Conservation (phyloP, 2,113 vertebrate genomes). For the Galbula dea region DNA sequence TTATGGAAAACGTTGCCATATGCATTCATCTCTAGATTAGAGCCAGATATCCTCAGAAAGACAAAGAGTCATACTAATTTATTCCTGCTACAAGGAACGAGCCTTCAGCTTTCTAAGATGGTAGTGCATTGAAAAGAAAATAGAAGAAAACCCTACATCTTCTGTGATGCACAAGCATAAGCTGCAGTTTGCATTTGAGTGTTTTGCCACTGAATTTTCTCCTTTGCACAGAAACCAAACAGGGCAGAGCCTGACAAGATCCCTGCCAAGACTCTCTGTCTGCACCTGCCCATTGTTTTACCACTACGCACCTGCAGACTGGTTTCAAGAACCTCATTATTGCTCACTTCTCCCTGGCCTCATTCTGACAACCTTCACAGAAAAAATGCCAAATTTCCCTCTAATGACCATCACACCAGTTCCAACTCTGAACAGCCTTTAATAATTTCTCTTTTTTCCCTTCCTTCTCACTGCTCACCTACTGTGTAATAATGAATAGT, state of each 20-base stretch:
- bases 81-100: background rate
- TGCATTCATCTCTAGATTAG: background rate
- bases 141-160: background rate
- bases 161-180: background rate
- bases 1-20: background rate
- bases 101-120: background rate
- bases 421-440: slow-evolving; percentile 5
- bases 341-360: background rate
- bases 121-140: background rate
- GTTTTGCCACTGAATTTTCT: background rate
- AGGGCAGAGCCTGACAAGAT: background rate
- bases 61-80: background rate
- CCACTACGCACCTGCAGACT: slow-evolving; percentile 40
- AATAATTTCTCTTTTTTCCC: background rate
- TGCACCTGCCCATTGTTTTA: slow-evolving; percentile 52
- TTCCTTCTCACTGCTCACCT: slow-evolving; percentile 9
- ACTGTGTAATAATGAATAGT: slow-evolving; percentile 27
- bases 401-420: slow-evolving; percentile 29
- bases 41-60: background rate
- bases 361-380: slow-evolving; percentile 38
- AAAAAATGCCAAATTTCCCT: slow-evolving; percentile 30
- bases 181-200: background rate
- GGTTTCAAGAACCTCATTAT: slow-evolving; percentile 52
- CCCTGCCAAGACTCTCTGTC: slow-evolving; percentile 20
- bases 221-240: background rate